Conservation (phyloP, 2,113 vertebrate genomes). For the Dromaius novaehollandiae region DNA sequence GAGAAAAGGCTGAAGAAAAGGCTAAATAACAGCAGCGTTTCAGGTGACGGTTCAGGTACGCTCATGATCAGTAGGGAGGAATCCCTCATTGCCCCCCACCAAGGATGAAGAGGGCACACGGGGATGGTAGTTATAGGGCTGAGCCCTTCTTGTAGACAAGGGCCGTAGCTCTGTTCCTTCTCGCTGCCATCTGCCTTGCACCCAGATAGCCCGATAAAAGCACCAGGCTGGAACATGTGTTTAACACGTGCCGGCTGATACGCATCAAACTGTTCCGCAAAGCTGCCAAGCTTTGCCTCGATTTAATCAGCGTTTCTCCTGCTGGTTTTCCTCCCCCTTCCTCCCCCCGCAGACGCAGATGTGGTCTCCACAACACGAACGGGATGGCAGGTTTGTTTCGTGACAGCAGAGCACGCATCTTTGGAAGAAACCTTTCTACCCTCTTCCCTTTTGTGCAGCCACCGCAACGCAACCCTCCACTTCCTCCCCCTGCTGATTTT, state of each 20-base stretch:
- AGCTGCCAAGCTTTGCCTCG: neutral
- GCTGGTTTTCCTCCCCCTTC: neutral
- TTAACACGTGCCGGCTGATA: constrained; percentile 27
- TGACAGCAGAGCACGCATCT: neutral
- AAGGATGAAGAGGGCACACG: neutral
- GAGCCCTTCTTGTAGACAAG: rapidly evolving
- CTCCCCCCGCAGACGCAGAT: neutral
- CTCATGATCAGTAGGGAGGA: neutral
- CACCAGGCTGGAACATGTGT: neutral
- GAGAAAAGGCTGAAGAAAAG: neutral
- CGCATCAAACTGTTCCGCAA: neutral
- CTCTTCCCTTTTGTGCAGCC: constrained; percentile 2
- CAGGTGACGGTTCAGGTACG: neutral
- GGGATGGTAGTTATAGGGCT: neutral
- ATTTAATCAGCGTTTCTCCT: constrained; percentile 33
- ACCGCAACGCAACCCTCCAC: neutral
- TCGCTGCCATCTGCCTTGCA: neutral
- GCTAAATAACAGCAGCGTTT: no score
- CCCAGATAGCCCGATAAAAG: neutral
- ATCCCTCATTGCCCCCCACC: rapidly evolving
- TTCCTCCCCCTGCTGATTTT: neutral
- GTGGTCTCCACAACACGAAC: neutral
- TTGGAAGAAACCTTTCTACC: neutral
- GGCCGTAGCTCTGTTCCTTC: rapidly evolving
- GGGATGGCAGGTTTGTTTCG: neutral